Base-by-base conservation (phyloP, 2,113 vertebrate genomes). In the Vimba vimba region DNA sequence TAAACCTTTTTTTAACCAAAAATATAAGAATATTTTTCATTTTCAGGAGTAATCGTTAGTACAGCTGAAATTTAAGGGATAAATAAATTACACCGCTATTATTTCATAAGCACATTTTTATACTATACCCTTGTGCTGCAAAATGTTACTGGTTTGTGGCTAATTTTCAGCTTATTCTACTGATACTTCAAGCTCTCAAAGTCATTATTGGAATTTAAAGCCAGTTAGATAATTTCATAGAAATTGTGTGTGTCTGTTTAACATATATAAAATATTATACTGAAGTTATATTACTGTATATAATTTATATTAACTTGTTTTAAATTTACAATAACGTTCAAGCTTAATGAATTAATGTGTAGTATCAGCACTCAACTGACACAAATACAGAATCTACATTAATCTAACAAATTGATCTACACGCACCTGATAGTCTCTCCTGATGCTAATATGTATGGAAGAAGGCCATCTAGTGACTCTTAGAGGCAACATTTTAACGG, bases 391-490 rank as follows among this genome's bases (percentile, higher is more conserved):
- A 21, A 36, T 19, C 30, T 19, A 0, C 52, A 7, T 57, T 57
- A 52, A 52, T 52, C 50, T 17, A 57, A 57, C 55, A 23, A 8
- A 68, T 19, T 33, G 2, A 50, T 76, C 66, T 69, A 23, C 12
- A 36, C 6, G 6, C 66, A 69, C 12, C 25, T 69, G 30, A 15
- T 36, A 6, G 2, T 50, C 45, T 75, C 23, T 47, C 45, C 11
- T 25, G 11, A 19, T 75, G 23, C 50, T 50, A 50, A 43, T 45
- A n/a, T 76, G 12, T 50, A 50, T 80, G 50, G 64, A 57, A 85
- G 36, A 23, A 57, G 12, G 36, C 86, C 89, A 89, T 82, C 89
- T 90, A 82, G 83, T 89, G 84, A 12, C 25, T 68, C 33, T 12
- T 21, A 33, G 25, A 77, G 50, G 75, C n/a, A 76, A 55, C 71